Base-by-base conservation (phyloP, 2,888 invertebrate genomes). In the Eupithecia centaureata region DNA sequence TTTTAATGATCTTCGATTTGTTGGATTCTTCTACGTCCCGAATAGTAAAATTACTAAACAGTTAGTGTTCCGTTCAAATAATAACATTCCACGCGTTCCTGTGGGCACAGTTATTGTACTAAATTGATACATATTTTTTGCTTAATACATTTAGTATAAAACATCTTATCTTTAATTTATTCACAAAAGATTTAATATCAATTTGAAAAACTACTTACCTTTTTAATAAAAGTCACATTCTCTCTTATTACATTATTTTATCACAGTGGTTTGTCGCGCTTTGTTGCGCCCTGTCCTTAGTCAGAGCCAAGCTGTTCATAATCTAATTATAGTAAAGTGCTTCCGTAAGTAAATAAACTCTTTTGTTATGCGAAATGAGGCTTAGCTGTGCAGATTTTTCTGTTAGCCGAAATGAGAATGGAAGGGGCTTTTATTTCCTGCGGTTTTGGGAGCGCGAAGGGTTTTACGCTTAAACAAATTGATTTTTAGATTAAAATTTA, bases 261-360 rank as follows among this genome's bases (percentile, higher is more conserved):
- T 60, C 66, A 60, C 68, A 70, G 71, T 71, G 71, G 63, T 73
- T 59, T 70, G 56, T 66, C 77, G 66, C 73, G 67, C 70, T 76
- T 81, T 76, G 77, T 82, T 79, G 77, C 71, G 70, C 68, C 59
- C 68, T 61, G 75, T 77, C 76, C 76, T 79, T 79, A 74, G 74
- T 77, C 73, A 72, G 76, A 72, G 75, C 74, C 73, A 74, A 74
- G 69, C 64, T 77, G 72, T 79, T 83, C 79, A 82, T 87, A 87
- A 88, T 82, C 78, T 82, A 87, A 89, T 88, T 86, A 87, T 78
- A 38, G 73, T 77, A 77, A 82, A 88, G 86, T 87, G 88, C 84
- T 87, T 82, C 82, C 81, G 80, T 82, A 83, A 84, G 85, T 85
- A 86, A 85, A 86, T 84, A 86, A 85, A 83, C 78, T 82, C 82